These are phyloP conservation scores for zebrafish (Danio rerio) DNA, from an alignment of 2,113 vertebrate species.

Conservation along the genomic window DNA sequence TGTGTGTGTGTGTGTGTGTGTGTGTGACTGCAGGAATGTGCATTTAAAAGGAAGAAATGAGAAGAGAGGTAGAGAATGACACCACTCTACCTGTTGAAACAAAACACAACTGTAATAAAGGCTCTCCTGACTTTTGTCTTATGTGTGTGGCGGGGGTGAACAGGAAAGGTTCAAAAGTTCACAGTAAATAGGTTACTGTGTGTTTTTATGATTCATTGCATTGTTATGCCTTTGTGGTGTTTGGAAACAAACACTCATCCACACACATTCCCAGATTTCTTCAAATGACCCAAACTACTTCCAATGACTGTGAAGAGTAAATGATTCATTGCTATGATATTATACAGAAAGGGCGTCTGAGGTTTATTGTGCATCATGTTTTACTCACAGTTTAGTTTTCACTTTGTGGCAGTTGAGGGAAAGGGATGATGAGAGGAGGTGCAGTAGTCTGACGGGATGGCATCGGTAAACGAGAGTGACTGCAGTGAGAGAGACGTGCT, in stretches of 20 bases:
- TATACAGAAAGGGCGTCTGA: background rate
- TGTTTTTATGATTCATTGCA: slow-evolving; percentile 23
- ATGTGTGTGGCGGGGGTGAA: slow-evolving; percentile 12
- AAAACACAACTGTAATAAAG: slow-evolving; percentile 41
- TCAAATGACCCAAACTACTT: slow-evolving; percentile 8
- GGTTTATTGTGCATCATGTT: background rate
- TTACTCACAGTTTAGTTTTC: background rate
- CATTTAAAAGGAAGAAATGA: slow-evolving; percentile 17
- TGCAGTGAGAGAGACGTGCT: slow-evolving; percentile 43
- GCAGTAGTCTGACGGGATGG: slow-evolving; percentile 56
- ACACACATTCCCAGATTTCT: background rate
- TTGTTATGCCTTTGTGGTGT: background rate
- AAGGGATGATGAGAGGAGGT: slow-evolving; percentile 51
- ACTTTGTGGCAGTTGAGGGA: slow-evolving; percentile 12
- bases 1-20: slow-evolving; percentile 32
- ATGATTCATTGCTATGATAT: background rate
- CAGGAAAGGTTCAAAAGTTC: slow-evolving; percentile 54
- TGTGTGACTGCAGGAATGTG: slow-evolving; percentile 39
- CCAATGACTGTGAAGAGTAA: background rate
- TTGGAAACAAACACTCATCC: slow-evolving; percentile 20
- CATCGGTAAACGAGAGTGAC: slow-evolving; percentile 57
- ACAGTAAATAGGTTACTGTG: slow-evolving; percentile 24
- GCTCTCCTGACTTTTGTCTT: slow-evolving; percentile 27
- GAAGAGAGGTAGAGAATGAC: slow-evolving; percentile 29
- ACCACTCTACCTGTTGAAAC: slow-evolving; percentile 56